Conservation (phyloP, 2,888 invertebrate genomes). For the Drosophila hawaiiensis region DNA sequence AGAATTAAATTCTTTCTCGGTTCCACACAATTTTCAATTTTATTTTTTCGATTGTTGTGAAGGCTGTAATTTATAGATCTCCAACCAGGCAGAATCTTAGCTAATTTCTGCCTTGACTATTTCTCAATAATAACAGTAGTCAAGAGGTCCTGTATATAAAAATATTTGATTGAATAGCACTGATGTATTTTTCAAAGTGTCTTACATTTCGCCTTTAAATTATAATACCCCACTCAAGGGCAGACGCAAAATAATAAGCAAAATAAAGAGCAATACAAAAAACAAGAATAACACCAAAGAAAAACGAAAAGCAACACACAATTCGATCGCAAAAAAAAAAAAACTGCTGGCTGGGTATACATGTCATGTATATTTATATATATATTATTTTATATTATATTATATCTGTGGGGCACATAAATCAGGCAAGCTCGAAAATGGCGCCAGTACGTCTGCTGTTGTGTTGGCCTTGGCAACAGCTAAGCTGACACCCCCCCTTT, state of each 20-base stretch:
- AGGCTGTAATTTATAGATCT: too few species aligned
- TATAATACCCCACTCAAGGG: background rate
- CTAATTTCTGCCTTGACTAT: background rate
- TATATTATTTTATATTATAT: background rate
- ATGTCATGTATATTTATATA: constrained; percentile 7
- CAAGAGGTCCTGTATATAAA: background rate
- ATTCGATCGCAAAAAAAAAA: constrained; percentile 6
- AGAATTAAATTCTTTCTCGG: background rate
- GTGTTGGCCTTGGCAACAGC: constrained; percentile 33
- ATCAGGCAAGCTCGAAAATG: constrained; percentile 27
- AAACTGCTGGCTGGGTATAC: background rate
- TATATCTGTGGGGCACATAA: background rate
- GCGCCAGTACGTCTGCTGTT: constrained; percentile 52
- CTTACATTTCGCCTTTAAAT: background rate
- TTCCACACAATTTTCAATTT: background rate
- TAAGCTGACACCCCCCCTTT: background rate
- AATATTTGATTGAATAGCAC: background rate
- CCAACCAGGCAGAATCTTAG: background rate
- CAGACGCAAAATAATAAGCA: background rate
- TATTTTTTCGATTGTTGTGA: background rate
- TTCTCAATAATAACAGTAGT: too few species aligned
- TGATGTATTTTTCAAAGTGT: background rate
- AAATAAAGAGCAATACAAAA: background rate
- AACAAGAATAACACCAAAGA: background rate
- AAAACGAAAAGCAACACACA: constrained; percentile 48